phyloP scores from a whole-genome alignment of 2,113 vertebrate genomes.

The Chloropsis hardwickii region DNA sequence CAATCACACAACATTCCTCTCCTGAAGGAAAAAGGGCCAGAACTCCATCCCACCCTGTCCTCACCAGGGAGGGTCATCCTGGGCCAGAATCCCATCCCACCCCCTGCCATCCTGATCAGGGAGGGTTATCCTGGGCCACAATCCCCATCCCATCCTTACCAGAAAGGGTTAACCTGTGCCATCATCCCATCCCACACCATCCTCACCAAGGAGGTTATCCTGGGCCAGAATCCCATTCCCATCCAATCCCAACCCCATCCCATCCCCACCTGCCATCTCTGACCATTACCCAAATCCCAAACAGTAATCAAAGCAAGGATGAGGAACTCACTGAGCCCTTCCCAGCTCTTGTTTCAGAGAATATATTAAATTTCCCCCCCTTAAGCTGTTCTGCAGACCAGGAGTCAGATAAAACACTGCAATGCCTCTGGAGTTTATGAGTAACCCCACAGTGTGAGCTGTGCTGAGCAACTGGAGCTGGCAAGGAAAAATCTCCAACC shows the following conservation, averaged over 20 bases:
- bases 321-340: background rate
- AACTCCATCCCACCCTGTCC: background rate
- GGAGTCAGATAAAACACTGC: background rate
- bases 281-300: background rate
- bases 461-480: background rate
- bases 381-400: slow-evolving; percentile 20
- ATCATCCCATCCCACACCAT: background rate
- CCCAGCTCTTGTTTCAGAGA: background rate
- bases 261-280: background rate
- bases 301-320: background rate
- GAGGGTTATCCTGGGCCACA: background rate
- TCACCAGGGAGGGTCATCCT: background rate
- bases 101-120: background rate
- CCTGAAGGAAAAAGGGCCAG: background rate
- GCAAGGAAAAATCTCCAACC: background rate
- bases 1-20: background rate
- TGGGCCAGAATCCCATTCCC: too few species aligned
- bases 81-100: background rate
- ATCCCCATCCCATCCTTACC: background rate
- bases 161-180: background rate
- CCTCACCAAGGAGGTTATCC: too few species aligned
- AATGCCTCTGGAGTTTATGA: slow-evolving; percentile 7
- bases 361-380: background rate
- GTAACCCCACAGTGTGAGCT: background rate
- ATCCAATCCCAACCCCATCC: background rate